These are phyloP conservation scores for Sardina pilchardus DNA, from an alignment of 2,113 vertebrate genomes.

Conservation along the genomic window DNA sequence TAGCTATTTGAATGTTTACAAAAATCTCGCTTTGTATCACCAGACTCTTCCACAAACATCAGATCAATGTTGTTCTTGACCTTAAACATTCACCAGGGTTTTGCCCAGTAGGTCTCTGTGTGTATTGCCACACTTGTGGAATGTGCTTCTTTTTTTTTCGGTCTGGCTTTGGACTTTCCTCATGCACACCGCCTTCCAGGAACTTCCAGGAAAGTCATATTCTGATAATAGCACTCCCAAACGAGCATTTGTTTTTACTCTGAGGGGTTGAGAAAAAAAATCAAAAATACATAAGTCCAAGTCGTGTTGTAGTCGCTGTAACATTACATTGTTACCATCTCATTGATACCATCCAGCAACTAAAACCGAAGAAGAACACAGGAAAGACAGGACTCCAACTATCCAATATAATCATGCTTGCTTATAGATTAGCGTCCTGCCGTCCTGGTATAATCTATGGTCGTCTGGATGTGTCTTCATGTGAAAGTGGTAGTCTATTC, in stretches of 20 bases:
- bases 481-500: no score
- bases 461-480: background rate
- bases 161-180: slow-evolving; percentile 6
- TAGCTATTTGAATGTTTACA: background rate
- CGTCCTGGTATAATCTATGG: background rate
- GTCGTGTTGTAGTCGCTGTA: background rate
- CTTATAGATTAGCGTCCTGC: background rate
- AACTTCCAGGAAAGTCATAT: background rate
- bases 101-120: background rate
- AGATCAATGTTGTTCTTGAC: background rate
- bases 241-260: slow-evolving; percentile 7
- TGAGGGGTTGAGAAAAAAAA: background rate
- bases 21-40: background rate
- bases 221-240: background rate
- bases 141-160: background rate
- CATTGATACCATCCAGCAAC: no score
- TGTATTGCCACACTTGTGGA: background rate
- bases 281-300: background rate
- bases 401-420: background rate
- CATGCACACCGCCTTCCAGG: background rate
- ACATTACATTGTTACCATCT: background rate
- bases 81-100: background rate
- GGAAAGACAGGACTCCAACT: background rate
- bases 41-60: background rate
- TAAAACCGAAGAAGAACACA: background rate